These are phyloP conservation scores for Ptychadena robeensis DNA, from an alignment of 2,797 vertebrate genomes.

Conservation along the genomic window DNA sequence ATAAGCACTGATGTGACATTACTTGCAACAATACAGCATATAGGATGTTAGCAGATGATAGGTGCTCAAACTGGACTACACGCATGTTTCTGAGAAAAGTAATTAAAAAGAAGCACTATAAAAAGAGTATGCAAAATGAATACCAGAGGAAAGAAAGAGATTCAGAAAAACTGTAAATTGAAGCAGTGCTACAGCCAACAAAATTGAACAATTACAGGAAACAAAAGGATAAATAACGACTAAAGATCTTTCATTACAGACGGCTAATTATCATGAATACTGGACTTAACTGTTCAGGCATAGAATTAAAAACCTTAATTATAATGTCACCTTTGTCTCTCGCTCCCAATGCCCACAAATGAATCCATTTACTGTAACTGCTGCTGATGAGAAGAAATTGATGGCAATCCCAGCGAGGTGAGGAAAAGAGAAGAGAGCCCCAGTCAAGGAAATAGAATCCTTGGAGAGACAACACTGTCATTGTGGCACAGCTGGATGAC, in stretches of 20 bases:
- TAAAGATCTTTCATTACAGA: conserved; percentile 93
- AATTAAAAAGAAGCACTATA: background rate
- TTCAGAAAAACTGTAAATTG: conserved; percentile 66
- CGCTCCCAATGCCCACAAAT: conserved; percentile 76
- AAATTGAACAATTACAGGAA: conserved; percentile 77
- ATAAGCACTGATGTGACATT: background rate
- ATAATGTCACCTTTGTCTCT: conserved; percentile 90
- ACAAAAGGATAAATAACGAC: conserved; percentile 80
- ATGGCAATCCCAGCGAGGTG: conserved; percentile 81
- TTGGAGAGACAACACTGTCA: conserved; percentile 64
- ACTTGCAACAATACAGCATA: background rate
- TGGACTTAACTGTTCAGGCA: conserved; percentile 97
- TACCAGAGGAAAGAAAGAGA: background rate
- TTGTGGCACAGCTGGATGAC: conserved; percentile 71
- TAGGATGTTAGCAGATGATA: background rate
- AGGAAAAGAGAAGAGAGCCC: conserved; percentile 69
- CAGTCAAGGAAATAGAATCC: conserved; percentile 55
- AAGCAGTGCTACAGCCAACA: conserved; percentile 73
- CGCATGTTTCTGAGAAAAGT: background rate
- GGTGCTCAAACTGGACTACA: background rate
- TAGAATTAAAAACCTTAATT: conserved; percentile 99
- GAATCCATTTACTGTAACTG: conserved; percentile 86
- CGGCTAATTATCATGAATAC: conserved; percentile 95
- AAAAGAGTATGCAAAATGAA: background rate
- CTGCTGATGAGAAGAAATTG: conserved; percentile 86